A percentile compares a stretch with the other conserved stretches of the same genome.
Evolutionary conservation across 2,797 vertebrate species (phyloP).

Genomic region (Choloepus didactylus): DNA sequence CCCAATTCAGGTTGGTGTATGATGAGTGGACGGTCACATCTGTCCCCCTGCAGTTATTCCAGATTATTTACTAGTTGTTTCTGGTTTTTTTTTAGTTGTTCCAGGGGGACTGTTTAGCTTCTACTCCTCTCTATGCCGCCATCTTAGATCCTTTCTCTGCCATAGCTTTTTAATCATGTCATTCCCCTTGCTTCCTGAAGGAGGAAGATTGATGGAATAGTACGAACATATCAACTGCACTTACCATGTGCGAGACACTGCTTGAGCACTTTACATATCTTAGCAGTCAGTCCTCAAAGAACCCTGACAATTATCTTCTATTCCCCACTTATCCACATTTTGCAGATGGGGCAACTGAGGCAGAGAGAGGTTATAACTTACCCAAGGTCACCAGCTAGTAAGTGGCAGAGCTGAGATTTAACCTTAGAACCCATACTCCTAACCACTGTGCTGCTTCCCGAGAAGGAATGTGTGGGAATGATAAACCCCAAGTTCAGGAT

Average conservation of each 20-base stretch:
- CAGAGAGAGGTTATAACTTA: not conserved
- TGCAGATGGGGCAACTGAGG: not conserved
- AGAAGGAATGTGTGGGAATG: not conserved
- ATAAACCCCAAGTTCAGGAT: fast-evolving
- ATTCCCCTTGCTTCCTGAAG: not conserved
- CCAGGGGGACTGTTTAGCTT: too few relatives aligned
- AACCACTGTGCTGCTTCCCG: not conserved
- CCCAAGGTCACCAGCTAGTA: not conserved
- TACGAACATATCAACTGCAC: not conserved
- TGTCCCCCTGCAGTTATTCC: too few relatives aligned
- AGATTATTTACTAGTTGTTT: too few relatives aligned
- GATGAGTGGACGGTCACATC: too few relatives aligned
- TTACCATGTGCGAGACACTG: not conserved
- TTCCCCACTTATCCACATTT: not conserved
- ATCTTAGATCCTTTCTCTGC: too few relatives aligned
- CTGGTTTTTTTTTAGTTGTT: too few relatives aligned
- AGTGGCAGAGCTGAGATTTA: not conserved
- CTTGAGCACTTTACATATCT: not conserved
- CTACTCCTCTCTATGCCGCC: too few relatives aligned
- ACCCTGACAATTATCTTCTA: not conserved
- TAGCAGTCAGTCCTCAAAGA: not conserved
- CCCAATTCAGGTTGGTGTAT: too few relatives aligned
- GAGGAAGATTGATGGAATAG: not conserved
- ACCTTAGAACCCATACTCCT: not conserved
- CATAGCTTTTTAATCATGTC: too few relatives aligned